Evolutionary conservation across 2,888 invertebrate species (phyloP).

Genomic region (Nysson spinosus): DNA sequence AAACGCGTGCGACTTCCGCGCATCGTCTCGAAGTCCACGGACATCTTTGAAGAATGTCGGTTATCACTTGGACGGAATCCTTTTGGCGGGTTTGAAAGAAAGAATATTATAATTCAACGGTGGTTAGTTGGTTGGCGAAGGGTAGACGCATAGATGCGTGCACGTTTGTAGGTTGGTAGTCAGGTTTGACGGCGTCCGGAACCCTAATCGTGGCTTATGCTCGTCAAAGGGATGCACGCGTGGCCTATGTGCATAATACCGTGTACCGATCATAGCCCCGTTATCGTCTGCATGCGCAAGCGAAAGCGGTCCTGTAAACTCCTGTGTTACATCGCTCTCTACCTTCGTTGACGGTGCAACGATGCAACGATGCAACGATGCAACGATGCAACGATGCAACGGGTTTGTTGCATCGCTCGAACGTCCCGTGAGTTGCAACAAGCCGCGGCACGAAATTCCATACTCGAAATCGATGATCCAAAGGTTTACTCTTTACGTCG

Average conservation of each 20-base stretch:
- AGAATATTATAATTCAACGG: no score
- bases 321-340: conserved; percentile 38
- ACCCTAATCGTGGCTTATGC: conserved; percentile 63
- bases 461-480: conserved; percentile 53
- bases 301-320: no score
- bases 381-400: conserved; percentile 31
- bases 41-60: no score
- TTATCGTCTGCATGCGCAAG: no score
- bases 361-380: conserved; percentile 30
- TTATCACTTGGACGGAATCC: no score
- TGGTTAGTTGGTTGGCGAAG: no score
- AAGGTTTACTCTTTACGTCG: conserved; percentile 46
- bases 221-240: conserved; percentile 66
- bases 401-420: neutral
- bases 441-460: conserved; percentile 61
- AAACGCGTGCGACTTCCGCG: neutral
- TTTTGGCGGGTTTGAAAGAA: no score
- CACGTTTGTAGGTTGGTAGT: conserved; percentile 45
- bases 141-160: conserved; percentile 42
- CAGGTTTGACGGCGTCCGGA: conserved; percentile 58
- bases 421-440: neutral
- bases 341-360: conserved; percentile 59
- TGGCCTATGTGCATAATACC: conserved; percentile 62
- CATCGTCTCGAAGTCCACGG: no score
- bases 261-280: conserved; percentile 47